Conservation (phyloP, 2,113 vertebrate genomes). For the Bos taurus region ARS-UCD2.0 NC_037332.1:44783501-44784000, state of each 20-base stretch:
- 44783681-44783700: background rate
- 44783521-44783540: background rate
- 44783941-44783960: background rate
- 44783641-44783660: background rate
- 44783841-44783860: slow-evolving; percentile 16
- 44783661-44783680: background rate
- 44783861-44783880: background rate
- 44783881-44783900: background rate
- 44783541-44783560: background rate
- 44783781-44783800: background rate
- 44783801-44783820: background rate
- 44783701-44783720: background rate
- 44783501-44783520: background rate
- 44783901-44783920: background rate
- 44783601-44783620: background rate
- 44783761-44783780: background rate
- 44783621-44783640: background rate
- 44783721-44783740: background rate
- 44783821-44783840: background rate
- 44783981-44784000: background rate
- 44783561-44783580: background rate
- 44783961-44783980: background rate
- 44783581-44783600: background rate
- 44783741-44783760: background rate
- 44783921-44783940: background rate